These are phyloP conservation scores for Mobula hypostoma DNA, from an alignment of 2,113 vertebrate species.

Conservation along the genomic window DNA sequence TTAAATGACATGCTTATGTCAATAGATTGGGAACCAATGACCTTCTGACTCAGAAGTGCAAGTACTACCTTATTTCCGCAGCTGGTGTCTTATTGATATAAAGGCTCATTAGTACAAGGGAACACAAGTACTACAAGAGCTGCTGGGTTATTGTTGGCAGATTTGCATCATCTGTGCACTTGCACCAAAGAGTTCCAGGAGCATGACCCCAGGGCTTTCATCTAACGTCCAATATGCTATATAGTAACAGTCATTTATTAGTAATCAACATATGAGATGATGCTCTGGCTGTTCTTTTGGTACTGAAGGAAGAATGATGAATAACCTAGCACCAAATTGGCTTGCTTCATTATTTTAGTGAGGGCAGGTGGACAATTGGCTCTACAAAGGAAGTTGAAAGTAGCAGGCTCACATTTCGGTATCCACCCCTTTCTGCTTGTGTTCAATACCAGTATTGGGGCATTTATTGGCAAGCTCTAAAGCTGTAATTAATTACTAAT, in stretches of 20 bases:
- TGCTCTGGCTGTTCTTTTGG: background rate
- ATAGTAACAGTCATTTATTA: background rate
- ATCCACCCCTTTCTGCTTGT: slow-evolving; percentile 53
- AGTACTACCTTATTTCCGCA: background rate
- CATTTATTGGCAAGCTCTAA: slow-evolving; percentile 34
- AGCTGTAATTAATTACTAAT: slow-evolving; percentile 56
- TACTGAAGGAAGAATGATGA: background rate
- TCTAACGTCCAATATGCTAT: background rate
- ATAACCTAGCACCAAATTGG: background rate
- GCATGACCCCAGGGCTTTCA: background rate
- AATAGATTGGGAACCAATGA: background rate
- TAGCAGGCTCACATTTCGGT: slow-evolving; percentile 46
- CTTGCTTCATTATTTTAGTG: background rate
- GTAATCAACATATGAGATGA: background rate
- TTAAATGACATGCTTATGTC: background rate
- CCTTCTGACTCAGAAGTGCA: background rate
- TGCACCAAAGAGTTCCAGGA: background rate
- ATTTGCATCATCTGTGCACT: background rate
- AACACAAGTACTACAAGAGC: background rate
- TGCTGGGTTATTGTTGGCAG: background rate
- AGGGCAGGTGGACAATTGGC: background rate
- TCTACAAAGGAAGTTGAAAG: background rate
- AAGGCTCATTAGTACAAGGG: background rate
- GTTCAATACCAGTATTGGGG: slow-evolving; percentile 45
- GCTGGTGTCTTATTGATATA: background rate